Evolutionary conservation across 2,797 vertebrate species (phyloP).

Genomic region (Acipenser ruthenus): DNA sequence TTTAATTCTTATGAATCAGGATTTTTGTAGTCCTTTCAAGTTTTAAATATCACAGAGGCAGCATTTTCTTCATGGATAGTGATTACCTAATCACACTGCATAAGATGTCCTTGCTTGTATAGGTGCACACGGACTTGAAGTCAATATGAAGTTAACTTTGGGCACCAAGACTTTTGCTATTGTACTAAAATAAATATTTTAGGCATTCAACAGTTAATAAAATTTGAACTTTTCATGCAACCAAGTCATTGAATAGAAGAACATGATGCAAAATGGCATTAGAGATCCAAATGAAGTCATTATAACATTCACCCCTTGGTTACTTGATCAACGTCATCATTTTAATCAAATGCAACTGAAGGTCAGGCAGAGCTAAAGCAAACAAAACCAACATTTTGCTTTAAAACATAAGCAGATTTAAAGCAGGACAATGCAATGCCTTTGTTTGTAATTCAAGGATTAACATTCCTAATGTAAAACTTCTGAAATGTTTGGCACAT

Average conservation of each 20-base stretch:
- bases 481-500: neutral
- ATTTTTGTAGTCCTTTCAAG: no score
- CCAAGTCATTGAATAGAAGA: neutral
- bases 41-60: no score
- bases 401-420: conserved; percentile 2
- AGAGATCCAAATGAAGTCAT: neutral
- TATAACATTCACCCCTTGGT: conserved; percentile 4
- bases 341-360: neutral
- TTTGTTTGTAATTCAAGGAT: neutral
- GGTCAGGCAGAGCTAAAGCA: conserved; percentile 1
- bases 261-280: no score
- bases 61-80: no score
- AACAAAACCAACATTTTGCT: neutral
- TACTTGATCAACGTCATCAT: neutral
- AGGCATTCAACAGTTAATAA: no score
- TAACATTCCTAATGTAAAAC: conserved; percentile 2
- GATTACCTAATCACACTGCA: no score
- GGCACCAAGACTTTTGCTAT: no score
- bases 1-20: no score
- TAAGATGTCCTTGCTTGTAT: no score
- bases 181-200: no score
- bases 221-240: neutral
- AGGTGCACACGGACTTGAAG: no score
- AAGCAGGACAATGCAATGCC: conserved; percentile 2
- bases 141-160: no score